A percentile compares a stretch with the other conserved stretches of the same genome.
phyloP scores from a whole-genome alignment of 2,113 vertebrate genomes.

The Tautogolabrus adspersus region DNA sequence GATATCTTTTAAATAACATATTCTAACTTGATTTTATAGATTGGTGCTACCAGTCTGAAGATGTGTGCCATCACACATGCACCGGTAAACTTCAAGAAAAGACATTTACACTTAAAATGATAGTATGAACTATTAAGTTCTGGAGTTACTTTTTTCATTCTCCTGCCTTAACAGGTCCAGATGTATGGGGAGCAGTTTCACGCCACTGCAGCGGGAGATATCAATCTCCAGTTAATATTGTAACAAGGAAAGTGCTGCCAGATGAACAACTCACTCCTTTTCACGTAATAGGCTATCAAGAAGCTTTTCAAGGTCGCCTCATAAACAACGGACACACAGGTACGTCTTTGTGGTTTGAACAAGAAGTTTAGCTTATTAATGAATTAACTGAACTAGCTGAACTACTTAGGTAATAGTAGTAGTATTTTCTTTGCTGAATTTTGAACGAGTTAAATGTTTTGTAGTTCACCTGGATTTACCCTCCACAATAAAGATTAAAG shows the following conservation, averaged over 20 bases:
- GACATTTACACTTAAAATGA: neutral
- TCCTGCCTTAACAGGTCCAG: conserved; percentile 64
- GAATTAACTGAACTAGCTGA: no score
- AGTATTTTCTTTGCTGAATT: no score
- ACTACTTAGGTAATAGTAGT: no score
- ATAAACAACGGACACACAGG: conserved; percentile 76
- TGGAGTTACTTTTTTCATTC: neutral
- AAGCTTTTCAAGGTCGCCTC: conserved; percentile 50
- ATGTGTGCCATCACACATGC: conserved; percentile 61
- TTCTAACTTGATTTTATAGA: conserved; percentile 45
- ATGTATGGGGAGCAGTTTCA: conserved; percentile 51
- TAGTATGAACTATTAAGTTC: neutral
- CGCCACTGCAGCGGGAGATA: conserved; percentile 32
- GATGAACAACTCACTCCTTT: conserved; percentile 50
- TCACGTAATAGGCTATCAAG: conserved; percentile 59
- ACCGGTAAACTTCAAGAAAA: conserved; percentile 59
- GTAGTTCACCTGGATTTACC: conserved; percentile 82
- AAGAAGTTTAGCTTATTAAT: no score
- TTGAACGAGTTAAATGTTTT: neutral
- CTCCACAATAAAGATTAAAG: conserved; percentile 26
- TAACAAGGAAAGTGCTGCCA: conserved; percentile 45
- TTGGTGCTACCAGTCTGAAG: conserved; percentile 79
- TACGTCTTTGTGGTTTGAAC: conserved; percentile 22
- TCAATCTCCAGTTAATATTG: conserved; percentile 83
- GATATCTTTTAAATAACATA: neutral